A percentile compares a stretch with the other conserved stretches of the same genome.
These are phyloP conservation scores for Ctenoplectra terminalis DNA, from an alignment of 1,140 invertebrate species.

Conservation along the genomic window DNA sequence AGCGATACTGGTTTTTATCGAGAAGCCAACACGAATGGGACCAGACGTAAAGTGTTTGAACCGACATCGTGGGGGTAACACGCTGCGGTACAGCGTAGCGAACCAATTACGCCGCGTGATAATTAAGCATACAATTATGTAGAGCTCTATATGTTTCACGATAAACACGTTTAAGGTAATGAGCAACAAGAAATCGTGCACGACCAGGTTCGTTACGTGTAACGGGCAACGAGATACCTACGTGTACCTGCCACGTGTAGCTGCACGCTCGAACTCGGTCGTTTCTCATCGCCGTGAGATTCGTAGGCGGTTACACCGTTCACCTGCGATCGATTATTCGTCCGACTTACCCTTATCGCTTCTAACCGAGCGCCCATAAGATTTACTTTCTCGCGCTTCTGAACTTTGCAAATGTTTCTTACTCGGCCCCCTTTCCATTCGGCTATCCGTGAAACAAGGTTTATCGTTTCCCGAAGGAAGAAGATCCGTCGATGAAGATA, in stretches of 20 bases:
- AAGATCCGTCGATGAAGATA: neutral
- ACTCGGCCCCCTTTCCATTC: neutral
- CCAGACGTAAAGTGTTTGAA: constrained; percentile 72
- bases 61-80: constrained; percentile 56
- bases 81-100: neutral
- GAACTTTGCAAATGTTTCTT: neutral
- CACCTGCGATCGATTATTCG: constrained; percentile 1
- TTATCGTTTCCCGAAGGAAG: neutral
- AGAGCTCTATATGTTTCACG: constrained; percentile 21
- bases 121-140: constrained; percentile 13
- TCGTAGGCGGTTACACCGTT: neutral
- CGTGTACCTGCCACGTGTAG: neutral
- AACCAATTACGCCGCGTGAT: constrained; percentile 9
- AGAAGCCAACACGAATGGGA: constrained; percentile 73
- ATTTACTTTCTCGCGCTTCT: constrained; percentile 6
- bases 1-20: neutral
- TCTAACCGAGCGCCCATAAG: neutral
- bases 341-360: neutral
- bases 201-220: neutral
- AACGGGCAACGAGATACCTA: neutral
- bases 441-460: neutral
- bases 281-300: neutral
- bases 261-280: neutral
- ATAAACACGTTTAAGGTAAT: neutral
- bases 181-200: neutral